Percentiles rank a stretch among this genome's conserved stretches.
Conservation (phyloP, 2,113 vertebrate species). For the Psittacula cyanocephala region DNA sequence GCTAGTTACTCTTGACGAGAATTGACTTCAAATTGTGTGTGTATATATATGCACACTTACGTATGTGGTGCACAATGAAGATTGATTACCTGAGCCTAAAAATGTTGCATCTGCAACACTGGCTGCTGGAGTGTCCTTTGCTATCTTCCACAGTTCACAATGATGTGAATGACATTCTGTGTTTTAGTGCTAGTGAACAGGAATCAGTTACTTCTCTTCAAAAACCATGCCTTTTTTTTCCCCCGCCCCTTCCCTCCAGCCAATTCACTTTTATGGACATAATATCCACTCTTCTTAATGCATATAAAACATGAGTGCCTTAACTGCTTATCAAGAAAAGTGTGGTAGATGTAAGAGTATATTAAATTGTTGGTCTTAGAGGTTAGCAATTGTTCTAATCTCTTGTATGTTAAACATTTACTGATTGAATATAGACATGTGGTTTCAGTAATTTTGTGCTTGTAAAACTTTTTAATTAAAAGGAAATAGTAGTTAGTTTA, state of each 20-base stretch:
- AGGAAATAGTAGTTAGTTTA: neutral
- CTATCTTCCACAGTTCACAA: neutral
- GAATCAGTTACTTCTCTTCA: neutral
- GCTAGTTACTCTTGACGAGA: neutral
- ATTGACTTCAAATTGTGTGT: neutral
- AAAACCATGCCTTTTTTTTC: neutral
- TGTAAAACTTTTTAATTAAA: neutral
- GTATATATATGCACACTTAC: rapidly evolving
- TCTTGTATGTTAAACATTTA: neutral
- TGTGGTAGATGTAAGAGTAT: neutral
- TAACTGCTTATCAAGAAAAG: neutral
- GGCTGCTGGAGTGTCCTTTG: neutral
- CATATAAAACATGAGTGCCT: neutral
- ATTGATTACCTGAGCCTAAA: neutral
- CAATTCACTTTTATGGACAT: neutral
- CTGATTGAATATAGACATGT: neutral
- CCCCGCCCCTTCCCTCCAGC: neutral
- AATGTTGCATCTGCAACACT: neutral
- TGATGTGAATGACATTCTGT: neutral
- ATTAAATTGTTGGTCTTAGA: neutral
- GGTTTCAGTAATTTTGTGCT: neutral
- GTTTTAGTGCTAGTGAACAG: neutral
- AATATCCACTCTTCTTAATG: neutral
- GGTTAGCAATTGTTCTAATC: neutral
- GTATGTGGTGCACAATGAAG: neutral